phyloP scores from a whole-genome alignment of 2,797 vertebrate species.

The Sciurus vulgaris region DNA sequence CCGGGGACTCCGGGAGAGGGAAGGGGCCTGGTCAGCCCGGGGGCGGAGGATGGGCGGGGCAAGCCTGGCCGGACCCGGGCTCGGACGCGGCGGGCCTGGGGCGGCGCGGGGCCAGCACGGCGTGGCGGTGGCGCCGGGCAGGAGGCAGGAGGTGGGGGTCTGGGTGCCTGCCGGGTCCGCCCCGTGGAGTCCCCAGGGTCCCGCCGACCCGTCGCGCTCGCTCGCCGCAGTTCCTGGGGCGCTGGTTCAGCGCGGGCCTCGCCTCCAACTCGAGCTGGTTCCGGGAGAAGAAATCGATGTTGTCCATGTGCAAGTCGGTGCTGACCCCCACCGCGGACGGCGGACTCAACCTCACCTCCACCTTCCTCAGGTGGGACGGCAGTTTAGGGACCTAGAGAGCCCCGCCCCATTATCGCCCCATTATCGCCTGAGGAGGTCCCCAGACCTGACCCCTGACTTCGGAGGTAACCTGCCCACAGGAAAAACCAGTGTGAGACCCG shows the following conservation, averaged over 20 bases:
- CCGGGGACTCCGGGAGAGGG: background rate
- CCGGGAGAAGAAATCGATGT: conserved; percentile 86
- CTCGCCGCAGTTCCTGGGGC: conserved; percentile 90
- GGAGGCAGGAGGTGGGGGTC: background rate
- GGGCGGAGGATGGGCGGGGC: background rate
- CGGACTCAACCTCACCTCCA: conserved; percentile 90
- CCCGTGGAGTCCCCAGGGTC: accelerated
- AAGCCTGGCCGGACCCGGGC: background rate
- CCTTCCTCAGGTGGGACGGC: conserved; percentile 88
- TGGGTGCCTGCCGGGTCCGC: accelerated
- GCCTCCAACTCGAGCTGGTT: conserved; percentile 94
- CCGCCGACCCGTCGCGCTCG: accelerated
- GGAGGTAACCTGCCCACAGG: conserved; percentile 83
- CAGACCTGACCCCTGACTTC: background rate
- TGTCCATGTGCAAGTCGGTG: conserved; percentile 91
- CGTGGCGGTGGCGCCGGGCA: background rate
- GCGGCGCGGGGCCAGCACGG: background rate
- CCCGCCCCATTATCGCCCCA: too few relatives aligned
- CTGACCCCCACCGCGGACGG: conserved; percentile 87
- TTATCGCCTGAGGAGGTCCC: background rate
- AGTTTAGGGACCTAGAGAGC: background rate
- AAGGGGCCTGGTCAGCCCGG: background rate
- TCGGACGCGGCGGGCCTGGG: too few relatives aligned
- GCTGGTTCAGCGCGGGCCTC: conserved; percentile 93
- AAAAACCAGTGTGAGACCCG: conserved; percentile 90